Percentiles rank a stretch among this genome's conserved stretches.
These are phyloP conservation scores for Halictus rubicundus DNA, from an alignment of 1,140 invertebrate genomes.

Conservation along the genomic window DNA sequence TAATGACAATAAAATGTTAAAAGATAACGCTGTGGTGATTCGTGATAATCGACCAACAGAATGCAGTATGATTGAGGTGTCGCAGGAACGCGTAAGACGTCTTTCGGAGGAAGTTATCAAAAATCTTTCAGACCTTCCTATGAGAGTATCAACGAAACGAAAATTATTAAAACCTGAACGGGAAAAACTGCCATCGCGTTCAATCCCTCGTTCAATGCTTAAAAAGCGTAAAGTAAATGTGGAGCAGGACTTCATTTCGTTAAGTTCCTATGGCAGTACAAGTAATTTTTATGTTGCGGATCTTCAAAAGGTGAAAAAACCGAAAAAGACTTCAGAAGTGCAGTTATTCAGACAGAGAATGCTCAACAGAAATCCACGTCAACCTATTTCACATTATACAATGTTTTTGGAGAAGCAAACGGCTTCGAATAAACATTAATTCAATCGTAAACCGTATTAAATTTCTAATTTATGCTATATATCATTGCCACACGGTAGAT, in stretches of 20 bases:
- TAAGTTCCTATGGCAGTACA: conserved; percentile 57
- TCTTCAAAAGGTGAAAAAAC: conserved; percentile 54
- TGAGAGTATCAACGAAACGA: conserved; percentile 43
- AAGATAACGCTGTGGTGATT: background rate
- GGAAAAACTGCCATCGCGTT: conserved; percentile 40
- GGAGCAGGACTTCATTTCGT: conserved; percentile 35
- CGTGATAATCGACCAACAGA: background rate
- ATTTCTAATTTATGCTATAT: background rate
- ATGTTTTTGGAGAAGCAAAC: background rate
- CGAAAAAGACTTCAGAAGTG: conserved; percentile 12
- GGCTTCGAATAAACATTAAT: background rate
- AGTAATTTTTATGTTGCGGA: conserved; percentile 63
- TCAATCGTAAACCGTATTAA: background rate
- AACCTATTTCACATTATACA: background rate
- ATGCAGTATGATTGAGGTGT: background rate
- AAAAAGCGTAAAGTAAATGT: conserved; percentile 2
- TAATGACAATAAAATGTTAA: conserved; percentile 13
- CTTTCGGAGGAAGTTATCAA: conserved; percentile 61
- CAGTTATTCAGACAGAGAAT: conserved; percentile 51
- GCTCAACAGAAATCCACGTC: background rate
- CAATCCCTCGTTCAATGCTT: conserved; percentile 27
- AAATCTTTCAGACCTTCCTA: conserved; percentile 57
- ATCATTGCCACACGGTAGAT: background rate
- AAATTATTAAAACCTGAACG: conserved; percentile 34
- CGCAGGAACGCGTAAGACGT: conserved; percentile 46